Evolutionary conservation across 2,797 vertebrate species (phyloP), one percentile per base, ranked within the genome.

Genomic region (Helostoma temminkii): DNA sequence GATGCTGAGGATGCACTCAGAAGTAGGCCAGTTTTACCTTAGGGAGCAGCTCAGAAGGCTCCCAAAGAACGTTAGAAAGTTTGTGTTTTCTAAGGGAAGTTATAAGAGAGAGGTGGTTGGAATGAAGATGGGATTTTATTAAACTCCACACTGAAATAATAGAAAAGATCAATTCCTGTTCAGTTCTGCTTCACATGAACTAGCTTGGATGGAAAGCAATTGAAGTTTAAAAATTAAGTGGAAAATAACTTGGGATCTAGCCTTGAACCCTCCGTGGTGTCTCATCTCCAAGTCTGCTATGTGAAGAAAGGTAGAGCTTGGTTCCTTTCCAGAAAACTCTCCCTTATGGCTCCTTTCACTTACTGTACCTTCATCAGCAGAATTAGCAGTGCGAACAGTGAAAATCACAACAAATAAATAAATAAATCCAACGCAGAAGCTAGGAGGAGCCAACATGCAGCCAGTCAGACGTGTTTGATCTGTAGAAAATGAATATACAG

Each of bases 21-120:
- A 93, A 91, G 79, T 91, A 91, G 91, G 86, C 76, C 90, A 88
- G 57, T 70, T 75, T 86, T 83, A 87, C 90, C 84, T 82, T 59
- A 60, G 89, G 88, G 91, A 92, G 74, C 45, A 74, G 78, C 74
- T 80, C 26, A 71, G 64, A 73, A 82, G 54, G 71, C 80, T 85
- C 78, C 66, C 28, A 30, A 52, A 82, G 84, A 85, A 81, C 32
- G 52, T 62, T 76, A 14, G 75, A 79, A 82, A 81, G 69, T 83
- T 86, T 68, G 81, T 78, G 76, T 86, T 88, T 81, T 80, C 75
- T 53, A 61, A 77, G 69, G 66, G 69, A 84, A 86, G 88, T 81
- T 55, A 76, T 66, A 54, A 68, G 75, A 78, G 67, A 34, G 47
- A 52, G 45, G 42, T 16, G 45, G 50, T 64, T 49, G 48, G 57